Percentiles rank a stretch among this genome's conserved stretches.
phyloP scores from a whole-genome alignment of 1,140 invertebrate species.

The Lerema accius region DNA sequence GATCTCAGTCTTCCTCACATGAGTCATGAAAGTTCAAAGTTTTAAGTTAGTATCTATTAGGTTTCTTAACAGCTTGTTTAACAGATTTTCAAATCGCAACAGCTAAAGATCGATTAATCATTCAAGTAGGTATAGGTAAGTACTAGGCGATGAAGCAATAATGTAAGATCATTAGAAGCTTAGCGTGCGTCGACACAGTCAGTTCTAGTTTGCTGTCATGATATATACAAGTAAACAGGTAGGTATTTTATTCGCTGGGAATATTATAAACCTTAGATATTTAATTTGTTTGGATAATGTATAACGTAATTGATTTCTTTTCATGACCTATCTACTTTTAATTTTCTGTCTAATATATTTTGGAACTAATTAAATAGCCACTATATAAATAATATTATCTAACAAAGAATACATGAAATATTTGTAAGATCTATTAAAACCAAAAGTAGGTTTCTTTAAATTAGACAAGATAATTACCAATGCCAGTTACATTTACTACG shows the following conservation, averaged over 20 bases:
- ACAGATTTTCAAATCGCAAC: slow-evolving; percentile 29
- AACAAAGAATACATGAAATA: too few species aligned
- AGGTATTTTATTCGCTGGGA: neutral
- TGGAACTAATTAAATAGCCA: too few species aligned
- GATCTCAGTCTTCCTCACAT: slow-evolving; percentile 7
- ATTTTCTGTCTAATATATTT: too few species aligned
- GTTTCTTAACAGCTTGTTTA: slow-evolving; percentile 19
- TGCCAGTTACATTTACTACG: neutral
- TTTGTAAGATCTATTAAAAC: too few species aligned
- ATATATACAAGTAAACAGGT: neutral
- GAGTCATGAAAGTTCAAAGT: slow-evolving; percentile 24
- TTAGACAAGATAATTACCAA: too few species aligned
- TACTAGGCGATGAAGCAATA: slow-evolving; percentile 27
- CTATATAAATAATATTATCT: too few species aligned
- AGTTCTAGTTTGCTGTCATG: slow-evolving; percentile 8
- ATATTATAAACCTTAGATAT: neutral
- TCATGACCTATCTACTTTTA: too few species aligned
- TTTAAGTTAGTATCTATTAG: slow-evolving; percentile 17
- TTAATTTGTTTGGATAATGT: neutral
- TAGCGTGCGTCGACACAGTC: slow-evolving; percentile 9
- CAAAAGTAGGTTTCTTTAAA: too few species aligned
- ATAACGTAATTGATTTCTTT: too few species aligned
- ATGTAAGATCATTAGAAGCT: slow-evolving; percentile 25
- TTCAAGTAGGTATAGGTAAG: slow-evolving; percentile 24
- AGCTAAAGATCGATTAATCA: slow-evolving; percentile 31